phyloP scores from a whole-genome alignment of 2,797 vertebrate species.

The Paramormyrops hopkinsi region DNA sequence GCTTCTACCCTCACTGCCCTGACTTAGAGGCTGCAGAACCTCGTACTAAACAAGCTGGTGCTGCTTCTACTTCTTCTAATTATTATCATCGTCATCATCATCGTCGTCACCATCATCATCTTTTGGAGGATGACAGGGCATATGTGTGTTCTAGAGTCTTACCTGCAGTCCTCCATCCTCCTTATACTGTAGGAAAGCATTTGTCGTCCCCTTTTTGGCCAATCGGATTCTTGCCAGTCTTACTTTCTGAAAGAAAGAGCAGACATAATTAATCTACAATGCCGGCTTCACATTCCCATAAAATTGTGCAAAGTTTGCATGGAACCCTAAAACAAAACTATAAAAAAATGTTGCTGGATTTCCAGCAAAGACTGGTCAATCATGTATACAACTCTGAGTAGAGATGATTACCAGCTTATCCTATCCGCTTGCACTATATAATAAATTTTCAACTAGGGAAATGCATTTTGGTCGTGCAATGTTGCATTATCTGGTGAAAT shows the following conservation, averaged over 20 bases:
- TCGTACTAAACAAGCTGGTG: neutral
- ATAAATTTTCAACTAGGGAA: neutral
- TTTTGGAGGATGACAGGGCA: neutral
- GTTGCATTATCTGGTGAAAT: neutral
- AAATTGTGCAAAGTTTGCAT: neutral
- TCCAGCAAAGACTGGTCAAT: neutral
- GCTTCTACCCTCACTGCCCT: neutral
- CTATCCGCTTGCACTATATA: neutral
- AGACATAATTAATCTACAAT: conserved; percentile 28
- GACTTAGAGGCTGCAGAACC: neutral
- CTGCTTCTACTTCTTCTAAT: neutral
- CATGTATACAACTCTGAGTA: neutral
- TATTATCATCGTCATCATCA: neutral
- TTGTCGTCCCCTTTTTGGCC: conserved; percentile 80
- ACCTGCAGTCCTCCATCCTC: conserved; percentile 69
- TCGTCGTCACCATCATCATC: neutral
- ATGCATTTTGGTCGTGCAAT: neutral
- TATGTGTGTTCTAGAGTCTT: neutral
- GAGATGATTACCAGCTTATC: neutral
- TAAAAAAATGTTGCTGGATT: neutral
- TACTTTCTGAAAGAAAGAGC: conserved; percentile 68
- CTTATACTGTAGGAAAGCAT: conserved; percentile 83
- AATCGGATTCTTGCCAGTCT: conserved; percentile 80
- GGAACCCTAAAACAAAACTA: neutral
- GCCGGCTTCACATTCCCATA: neutral